phyloP scores from a whole-genome alignment of 1,140 invertebrate genomes.

The Hestina assimilis region DNA sequence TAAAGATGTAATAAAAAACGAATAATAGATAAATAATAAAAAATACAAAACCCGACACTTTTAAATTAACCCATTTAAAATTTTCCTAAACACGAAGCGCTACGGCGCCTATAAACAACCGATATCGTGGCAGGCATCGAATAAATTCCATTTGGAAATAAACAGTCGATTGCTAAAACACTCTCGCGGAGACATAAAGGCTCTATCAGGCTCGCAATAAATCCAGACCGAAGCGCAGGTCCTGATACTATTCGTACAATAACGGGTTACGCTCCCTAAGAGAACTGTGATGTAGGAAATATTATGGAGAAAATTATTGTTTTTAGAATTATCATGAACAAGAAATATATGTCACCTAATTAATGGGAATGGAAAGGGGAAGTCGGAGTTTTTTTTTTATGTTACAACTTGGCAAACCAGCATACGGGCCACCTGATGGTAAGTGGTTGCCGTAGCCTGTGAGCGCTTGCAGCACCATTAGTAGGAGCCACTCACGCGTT shows the following conservation, averaged over 20 bases:
- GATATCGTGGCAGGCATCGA: constrained; percentile 19
- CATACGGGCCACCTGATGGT: no score
- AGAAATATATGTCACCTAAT: no score
- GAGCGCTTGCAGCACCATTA: no score
- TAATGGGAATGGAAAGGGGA: no score
- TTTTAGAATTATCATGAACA: background rate
- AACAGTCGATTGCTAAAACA: constrained; percentile 41
- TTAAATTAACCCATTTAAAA: background rate
- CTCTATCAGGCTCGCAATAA: constrained; percentile 44
- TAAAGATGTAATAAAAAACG: no score
- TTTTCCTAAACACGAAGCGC: background rate
- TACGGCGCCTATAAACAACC: constrained; percentile 22
- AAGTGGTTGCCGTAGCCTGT: no score
- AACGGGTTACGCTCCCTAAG: background rate
- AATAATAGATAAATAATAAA: no score
- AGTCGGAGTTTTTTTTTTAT: no score
- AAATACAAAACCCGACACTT: background rate
- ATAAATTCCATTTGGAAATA: constrained; percentile 42
- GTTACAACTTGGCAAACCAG: no score
- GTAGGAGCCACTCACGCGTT: no score
- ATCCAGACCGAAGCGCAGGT: constrained; percentile 18
- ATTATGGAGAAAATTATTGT: background rate
- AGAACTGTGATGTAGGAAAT: background rate
- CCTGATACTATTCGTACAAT: background rate
- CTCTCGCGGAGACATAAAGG: constrained; percentile 40